Conservation (phyloP, 1,140 invertebrate genomes). For the Mizuhopecten yessoensis region DNA sequence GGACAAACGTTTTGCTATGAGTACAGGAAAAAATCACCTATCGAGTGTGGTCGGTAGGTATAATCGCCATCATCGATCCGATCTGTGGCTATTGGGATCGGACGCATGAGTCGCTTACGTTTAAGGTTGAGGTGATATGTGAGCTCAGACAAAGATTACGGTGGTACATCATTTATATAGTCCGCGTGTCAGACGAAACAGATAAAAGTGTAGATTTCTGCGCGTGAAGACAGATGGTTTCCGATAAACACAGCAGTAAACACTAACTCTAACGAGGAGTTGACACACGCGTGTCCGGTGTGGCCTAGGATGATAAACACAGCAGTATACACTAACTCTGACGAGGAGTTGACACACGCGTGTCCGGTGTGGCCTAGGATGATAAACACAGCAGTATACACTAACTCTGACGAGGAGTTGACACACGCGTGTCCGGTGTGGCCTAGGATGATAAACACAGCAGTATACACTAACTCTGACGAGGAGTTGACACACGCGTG, state of each 20-base stretch:
- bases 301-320: neutral
- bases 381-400: neutral
- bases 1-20: no score
- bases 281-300: neutral
- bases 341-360: neutral
- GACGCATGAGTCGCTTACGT: neutral
- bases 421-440: neutral
- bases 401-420: neutral
- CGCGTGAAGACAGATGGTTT: neutral
- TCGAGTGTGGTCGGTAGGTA: no score
- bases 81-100: neutral
- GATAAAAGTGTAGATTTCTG: slow-evolving; percentile 26
- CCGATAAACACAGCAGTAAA: neutral
- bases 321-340: neutral
- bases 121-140: neutral
- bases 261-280: neutral
- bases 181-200: neutral
- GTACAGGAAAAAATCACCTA: no score
- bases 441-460: neutral
- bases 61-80: neutral
- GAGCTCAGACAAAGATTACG: neutral
- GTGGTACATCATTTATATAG: neutral
- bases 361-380: neutral
- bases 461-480: neutral
- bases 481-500: neutral